Conservation (phyloP, 1,140 invertebrate genomes). For the Camponotus pennsylvanicus region DNA sequence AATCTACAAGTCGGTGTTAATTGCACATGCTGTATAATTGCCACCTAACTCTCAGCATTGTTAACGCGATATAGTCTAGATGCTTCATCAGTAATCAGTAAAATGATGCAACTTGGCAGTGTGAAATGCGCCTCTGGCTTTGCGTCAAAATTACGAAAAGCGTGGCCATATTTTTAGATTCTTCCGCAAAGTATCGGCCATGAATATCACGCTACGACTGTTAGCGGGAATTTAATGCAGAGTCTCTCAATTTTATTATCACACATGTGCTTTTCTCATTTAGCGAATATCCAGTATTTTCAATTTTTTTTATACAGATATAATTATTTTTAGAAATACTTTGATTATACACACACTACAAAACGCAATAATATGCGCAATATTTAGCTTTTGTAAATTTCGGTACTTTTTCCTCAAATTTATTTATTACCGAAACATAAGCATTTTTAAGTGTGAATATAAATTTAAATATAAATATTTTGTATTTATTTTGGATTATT, state of each 20-base stretch:
- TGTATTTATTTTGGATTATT: too few species aligned
- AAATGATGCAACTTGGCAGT: slow-evolving; percentile 35
- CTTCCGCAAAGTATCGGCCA: slow-evolving; percentile 11
- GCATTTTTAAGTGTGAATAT: too few species aligned
- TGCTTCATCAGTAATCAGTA: slow-evolving; percentile 10
- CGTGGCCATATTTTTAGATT: slow-evolving; percentile 54
- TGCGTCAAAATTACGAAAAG: slow-evolving; percentile 44
- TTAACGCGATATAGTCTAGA: not conserved
- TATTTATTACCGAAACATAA: too few species aligned
- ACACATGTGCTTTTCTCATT: not conserved
- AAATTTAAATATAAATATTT: too few species aligned
- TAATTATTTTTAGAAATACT: not conserved
- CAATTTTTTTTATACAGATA: not conserved
- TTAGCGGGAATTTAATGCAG: not conserved
- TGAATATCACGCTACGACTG: not conserved
- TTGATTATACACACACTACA: too few species aligned
- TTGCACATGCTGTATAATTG: not conserved
- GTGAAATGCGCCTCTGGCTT: slow-evolving; percentile 19
- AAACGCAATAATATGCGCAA: too few species aligned
- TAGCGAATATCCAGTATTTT: not conserved
- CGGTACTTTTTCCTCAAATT: too few species aligned
- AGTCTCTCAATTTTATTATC: slow-evolving; percentile 4
- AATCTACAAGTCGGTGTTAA: slow-evolving; percentile 26
- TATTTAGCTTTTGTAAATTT: too few species aligned
- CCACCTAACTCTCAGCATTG: not conserved